Base-by-base conservation (phyloP, 2,888 invertebrate genomes). In the Corbicula japonica region DNA sequence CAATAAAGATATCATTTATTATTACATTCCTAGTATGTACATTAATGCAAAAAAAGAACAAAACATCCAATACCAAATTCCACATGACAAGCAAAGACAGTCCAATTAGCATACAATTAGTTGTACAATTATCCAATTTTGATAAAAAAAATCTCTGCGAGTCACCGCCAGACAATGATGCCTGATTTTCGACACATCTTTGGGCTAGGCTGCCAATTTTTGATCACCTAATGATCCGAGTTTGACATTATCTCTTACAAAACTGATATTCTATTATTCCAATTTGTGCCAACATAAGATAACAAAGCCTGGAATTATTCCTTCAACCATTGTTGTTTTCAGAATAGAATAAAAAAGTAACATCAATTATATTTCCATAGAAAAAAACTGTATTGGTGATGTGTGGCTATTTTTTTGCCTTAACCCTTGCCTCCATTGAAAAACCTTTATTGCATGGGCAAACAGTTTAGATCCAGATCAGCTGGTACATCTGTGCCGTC, bases 91-190 rank as follows among this genome's bases (percentile, higher is more conserved):
- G 56, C 34, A 56, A 46, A 62, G 71, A 72, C 71, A 72, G 71
- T 6, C 32, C 71, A 66, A 82, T 82, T 82, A 75, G 82, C 82
- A 82, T 82, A 82, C 78, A 82, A 82, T 82, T 82, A 82, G 75
- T 50, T 30, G 58, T 23, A 52, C 69, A 75, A 82, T 82, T 78
- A 78, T 82, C 77, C 78, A 72, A 82, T 82, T 80, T 75, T 72
- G 78, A 78, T 75, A 72, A 54, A 69, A n/a, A 71, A 72, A 72
- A 76, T 76, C 75, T 72, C 28, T 44, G 54, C 50, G 63, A 34
- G 76, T 78, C 78, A 76, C 63, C 48, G n/a, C 12, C 44, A 75
- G 72, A 78, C 77, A 82, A 82, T 76, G 72, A 72, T 75, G 75
- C 63, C 82, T 78, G 38, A 50, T 48, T 63, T 76, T 70, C 58